phyloP scores from a whole-genome alignment of 1,140 invertebrate genomes.

The Chionoecetes opilio region DNA sequence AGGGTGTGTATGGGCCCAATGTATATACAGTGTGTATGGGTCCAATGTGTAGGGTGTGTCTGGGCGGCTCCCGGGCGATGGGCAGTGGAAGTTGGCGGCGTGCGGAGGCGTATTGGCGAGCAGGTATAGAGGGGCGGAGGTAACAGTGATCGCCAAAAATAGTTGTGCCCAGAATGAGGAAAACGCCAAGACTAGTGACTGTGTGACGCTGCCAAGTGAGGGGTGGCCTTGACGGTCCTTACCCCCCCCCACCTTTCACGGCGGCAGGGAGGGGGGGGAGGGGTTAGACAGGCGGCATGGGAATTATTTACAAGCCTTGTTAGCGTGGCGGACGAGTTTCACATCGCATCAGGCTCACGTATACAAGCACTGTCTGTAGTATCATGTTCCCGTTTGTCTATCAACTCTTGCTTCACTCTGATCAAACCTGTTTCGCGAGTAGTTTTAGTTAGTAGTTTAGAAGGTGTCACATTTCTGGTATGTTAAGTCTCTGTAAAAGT shows the following conservation, averaged over 20 bases:
- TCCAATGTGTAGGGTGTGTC: too few species aligned
- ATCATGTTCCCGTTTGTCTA: not conserved
- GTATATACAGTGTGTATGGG: too few species aligned
- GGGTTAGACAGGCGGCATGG: not conserved
- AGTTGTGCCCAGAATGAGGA: not conserved
- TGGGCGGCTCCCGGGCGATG: not conserved
- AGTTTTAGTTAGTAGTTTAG: too few species aligned
- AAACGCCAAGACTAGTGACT: not conserved
- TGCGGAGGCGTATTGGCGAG: not conserved
- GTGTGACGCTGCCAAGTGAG: not conserved
- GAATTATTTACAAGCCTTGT: slow-evolving; percentile 4
- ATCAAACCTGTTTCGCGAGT: too few species aligned
- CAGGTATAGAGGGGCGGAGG: not conserved
- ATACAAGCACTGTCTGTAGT: not conserved
- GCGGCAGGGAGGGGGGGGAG: not conserved
- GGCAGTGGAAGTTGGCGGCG: not conserved
- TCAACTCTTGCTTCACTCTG: too few species aligned
- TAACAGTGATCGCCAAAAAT: not conserved
- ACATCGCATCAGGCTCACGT: not conserved
- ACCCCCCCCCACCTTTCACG: not conserved
- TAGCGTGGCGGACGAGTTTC: not conserved
- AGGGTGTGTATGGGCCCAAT: not conserved
- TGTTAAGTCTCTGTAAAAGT: not conserved
- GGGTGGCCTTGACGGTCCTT: not conserved
- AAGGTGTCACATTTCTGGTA: not conserved